Evolutionary conservation across 1,140 invertebrate species (phyloP), one percentile per base, ranked within the genome.

Genomic region (Diprion similis): DNA sequence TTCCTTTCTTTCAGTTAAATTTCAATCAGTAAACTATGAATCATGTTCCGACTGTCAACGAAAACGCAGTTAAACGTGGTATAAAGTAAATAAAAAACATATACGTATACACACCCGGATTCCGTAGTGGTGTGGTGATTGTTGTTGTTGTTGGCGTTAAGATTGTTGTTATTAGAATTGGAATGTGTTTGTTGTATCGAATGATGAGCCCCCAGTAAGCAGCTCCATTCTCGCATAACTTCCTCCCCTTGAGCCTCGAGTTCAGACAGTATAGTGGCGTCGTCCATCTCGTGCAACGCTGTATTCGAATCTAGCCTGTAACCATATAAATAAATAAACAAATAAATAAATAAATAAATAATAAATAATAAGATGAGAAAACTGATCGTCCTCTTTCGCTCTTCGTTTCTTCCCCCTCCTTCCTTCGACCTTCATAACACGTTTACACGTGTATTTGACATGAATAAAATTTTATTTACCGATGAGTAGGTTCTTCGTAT

Each of bases 401-500:
- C 24, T 37, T 37, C 24, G 24, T 37, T 37, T 37, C 24, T 37
- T 37, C 24, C 1, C 6, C 24, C 24, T 37, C 6, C 7, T 6
- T 37, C 24, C 2, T 37, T 37, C 6, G 24, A 37, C 1, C 6
- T 4, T 37, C 24, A 6, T 37, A 6, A 37, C 24, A 37, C 6
- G 6, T 37, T 37, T 37, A 37, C 24, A 37, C 24, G 24, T 37
- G 6, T 6, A 37, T 37, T 37, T 37, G 24, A 37, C 24, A 37
- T 6, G 24, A 37, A 6, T 48, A 17, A 59, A 24, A 66, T 71
- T 47, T 65, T 72, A 75, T 78, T 79, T 89, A 93, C 92, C 91
- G 91, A 78, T 93, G 91, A 77, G 91, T 91, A 65, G 91, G 91
- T 82, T 94, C 92, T 71, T 93, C 91, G 71, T 88, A 85, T 46